Percentiles rank a stretch among this genome's conserved stretches.
These are phyloP conservation scores for Crotalus horridus DNA, from an alignment of 2,113 vertebrate species.

Conservation along the genomic window DNA sequence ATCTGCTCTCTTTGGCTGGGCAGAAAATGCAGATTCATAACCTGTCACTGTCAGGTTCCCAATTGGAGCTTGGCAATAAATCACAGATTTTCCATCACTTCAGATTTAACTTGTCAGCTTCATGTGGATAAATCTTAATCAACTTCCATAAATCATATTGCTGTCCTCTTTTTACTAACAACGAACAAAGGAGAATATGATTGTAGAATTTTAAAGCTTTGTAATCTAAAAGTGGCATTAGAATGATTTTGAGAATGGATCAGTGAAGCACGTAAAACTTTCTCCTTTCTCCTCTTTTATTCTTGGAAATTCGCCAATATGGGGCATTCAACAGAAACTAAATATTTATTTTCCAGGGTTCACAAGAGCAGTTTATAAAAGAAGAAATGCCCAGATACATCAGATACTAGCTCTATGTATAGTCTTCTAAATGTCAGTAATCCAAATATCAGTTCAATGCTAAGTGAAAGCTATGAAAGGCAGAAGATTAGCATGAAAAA, in stretches of 20 bases:
- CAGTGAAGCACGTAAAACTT: not conserved
- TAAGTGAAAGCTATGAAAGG: not conserved
- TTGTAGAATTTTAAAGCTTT: not conserved
- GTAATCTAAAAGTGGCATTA: not conserved
- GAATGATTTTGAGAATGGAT: not conserved
- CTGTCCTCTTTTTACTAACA: not conserved
- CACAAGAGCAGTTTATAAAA: not conserved
- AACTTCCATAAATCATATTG: not conserved
- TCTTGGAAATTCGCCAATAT: not conserved
- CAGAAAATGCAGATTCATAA: not conserved
- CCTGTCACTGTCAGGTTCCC: not conserved
- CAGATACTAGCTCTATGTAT: not conserved
- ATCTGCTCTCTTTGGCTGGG: not conserved
- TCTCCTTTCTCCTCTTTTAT: not conserved
- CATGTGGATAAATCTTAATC: not conserved
- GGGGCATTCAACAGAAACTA: not conserved
- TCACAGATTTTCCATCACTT: not conserved
- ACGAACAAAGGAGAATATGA: not conserved
- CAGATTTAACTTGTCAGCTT: not conserved
- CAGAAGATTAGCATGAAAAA: not conserved
- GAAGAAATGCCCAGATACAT: not conserved
- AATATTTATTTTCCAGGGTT: not conserved
- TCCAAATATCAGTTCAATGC: not conserved
- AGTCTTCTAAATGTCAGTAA: conserved; percentile 15
- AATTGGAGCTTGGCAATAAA: not conserved